Percentiles rank a stretch among this genome's conserved stretches.
Evolutionary conservation across 2,113 vertebrate genomes (phyloP).

Genomic region (Macroglossus sobrinus): DNA sequence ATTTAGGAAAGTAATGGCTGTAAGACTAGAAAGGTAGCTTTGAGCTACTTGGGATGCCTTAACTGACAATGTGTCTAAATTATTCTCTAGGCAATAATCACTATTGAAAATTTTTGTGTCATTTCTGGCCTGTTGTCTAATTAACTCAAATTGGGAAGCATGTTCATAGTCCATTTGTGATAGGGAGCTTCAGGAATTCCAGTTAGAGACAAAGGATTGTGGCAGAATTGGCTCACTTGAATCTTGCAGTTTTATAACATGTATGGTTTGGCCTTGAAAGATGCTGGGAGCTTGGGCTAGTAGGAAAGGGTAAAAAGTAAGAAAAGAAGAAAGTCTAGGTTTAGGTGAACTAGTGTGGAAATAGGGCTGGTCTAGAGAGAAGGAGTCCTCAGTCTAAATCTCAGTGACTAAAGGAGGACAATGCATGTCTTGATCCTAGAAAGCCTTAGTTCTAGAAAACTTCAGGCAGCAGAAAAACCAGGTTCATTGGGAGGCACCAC

Average conservation of each 20-base stretch:
- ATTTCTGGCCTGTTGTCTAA: not conserved
- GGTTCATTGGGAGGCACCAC: not conserved
- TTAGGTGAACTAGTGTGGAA: not conserved
- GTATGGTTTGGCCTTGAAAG: not conserved
- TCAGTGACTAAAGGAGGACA: not conserved
- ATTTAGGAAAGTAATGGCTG: not conserved
- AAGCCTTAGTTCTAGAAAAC: not conserved
- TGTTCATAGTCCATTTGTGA: not conserved
- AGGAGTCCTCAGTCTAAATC: not conserved
- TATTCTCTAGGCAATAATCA: not conserved
- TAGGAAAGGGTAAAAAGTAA: not conserved
- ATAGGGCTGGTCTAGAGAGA: not conserved
- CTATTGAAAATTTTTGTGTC: not conserved
- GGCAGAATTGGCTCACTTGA: not conserved
- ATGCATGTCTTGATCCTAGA: not conserved
- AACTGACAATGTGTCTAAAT: not conserved
- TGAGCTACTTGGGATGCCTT: not conserved
- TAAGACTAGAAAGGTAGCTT: not conserved
- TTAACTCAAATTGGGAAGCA: not conserved
- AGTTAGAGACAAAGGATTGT: not conserved
- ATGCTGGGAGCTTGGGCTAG: not conserved
- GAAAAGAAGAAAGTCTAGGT: not conserved
- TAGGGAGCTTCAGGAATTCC: not conserved
- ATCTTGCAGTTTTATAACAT: not conserved
- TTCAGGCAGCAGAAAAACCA: not conserved